phyloP scores from a whole-genome alignment of 2,888 invertebrate species.

The Caenorhabditis sulstoni region DNA sequence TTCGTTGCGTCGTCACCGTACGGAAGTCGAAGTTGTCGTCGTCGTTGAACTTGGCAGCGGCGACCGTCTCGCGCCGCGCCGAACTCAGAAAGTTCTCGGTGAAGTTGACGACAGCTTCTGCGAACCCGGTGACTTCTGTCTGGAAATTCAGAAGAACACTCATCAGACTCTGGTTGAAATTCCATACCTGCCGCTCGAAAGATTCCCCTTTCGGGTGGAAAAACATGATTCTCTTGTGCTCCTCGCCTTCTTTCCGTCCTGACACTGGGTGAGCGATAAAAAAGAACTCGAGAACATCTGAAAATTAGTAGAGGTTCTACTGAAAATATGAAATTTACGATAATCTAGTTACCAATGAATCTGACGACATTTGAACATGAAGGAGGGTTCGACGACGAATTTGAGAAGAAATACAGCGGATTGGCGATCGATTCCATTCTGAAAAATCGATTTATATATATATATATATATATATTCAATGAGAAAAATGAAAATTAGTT shows the following conservation, averaged over 20 bases:
- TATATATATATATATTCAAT: too few species aligned
- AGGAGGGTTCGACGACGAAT: constrained; percentile 20
- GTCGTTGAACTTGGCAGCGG: constrained; percentile 27
- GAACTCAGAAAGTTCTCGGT: constrained; percentile 83
- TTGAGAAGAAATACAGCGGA: constrained; percentile 56
- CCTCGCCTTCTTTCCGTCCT: constrained; percentile 76
- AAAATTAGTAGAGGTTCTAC: constrained; percentile 9
- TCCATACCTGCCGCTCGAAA: constrained; percentile 61
- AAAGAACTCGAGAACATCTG: constrained; percentile 77
- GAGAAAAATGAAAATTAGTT: too few species aligned
- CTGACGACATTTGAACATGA: constrained; percentile 49
- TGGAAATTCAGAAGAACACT: constrained; percentile 45
- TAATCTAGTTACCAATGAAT: constrained; percentile 49
- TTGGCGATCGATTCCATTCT: constrained; percentile 59
- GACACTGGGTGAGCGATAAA: constrained; percentile 75
- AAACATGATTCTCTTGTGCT: constrained; percentile 74
- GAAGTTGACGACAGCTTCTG: constrained; percentile 95
- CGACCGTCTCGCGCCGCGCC: constrained; percentile 14
- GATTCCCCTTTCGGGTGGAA: constrained; percentile 73
- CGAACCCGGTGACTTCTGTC: constrained; percentile 93
- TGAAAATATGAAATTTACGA: neutral
- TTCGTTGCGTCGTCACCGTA: constrained; percentile 61
- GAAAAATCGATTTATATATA: too few species aligned
- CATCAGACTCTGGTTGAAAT: neutral
- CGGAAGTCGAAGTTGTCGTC: constrained; percentile 61